A percentile compares a stretch with the other conserved stretches of the same genome.
Conservation (phyloP, 2,888 invertebrate genomes). For the Gisinianus flammeolus region DNA sequence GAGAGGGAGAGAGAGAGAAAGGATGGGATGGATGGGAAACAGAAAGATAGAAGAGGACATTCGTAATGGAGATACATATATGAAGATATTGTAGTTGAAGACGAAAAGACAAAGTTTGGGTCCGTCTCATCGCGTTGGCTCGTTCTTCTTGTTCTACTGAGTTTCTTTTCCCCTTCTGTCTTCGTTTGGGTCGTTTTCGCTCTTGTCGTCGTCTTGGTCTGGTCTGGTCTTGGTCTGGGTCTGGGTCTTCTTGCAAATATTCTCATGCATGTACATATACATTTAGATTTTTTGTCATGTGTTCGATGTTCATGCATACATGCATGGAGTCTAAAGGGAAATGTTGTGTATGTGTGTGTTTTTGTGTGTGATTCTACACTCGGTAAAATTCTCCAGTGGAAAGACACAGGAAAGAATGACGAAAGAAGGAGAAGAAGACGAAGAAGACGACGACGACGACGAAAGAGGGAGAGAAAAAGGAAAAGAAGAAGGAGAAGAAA, state of each 20-base stretch:
- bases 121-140: slow-evolving; percentile 14
- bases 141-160: background rate
- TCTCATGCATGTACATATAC: no score
- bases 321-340: no score
- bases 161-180: background rate
- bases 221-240: no score
- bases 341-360: no score
- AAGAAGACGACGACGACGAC: background rate
- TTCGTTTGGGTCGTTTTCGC: background rate
- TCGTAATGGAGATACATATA: background rate
- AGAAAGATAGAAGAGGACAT: background rate
- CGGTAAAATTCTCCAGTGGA: no score
- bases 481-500: background rate
- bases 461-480: background rate
- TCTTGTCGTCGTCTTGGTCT: slow-evolving; percentile 5
- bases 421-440: background rate
- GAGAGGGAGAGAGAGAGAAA: background rate
- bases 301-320: no score
- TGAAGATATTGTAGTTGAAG: background rate
- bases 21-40: background rate
- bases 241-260: no score
- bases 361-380: no score
- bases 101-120: background rate
- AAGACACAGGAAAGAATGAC: no score
- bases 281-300: no score